Conservation (phyloP, 2,113 vertebrate species). For the Dendropsophus ebraccatus region DNA sequence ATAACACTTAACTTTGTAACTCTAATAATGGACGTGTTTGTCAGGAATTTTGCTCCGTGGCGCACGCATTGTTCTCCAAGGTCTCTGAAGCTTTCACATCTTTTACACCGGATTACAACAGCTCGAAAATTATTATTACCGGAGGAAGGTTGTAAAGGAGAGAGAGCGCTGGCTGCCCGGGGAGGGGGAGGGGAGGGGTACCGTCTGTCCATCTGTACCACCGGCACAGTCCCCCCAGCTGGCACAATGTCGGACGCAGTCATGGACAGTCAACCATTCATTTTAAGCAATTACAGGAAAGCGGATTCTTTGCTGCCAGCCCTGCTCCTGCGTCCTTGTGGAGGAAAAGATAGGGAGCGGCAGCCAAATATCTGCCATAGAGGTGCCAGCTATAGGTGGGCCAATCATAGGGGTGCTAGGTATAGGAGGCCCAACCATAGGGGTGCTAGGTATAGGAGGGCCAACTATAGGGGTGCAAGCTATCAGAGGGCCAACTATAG, state of each 20-base stretch:
- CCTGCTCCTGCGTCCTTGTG: not conserved
- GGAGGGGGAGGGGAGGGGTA: not conserved
- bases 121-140: not conserved
- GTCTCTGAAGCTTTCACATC: not conserved
- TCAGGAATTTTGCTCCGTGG: not conserved
- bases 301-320: not conserved
- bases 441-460: too few relatives aligned
- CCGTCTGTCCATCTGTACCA: not conserved
- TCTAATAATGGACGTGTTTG: not conserved
- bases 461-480: too few relatives aligned
- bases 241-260: not conserved
- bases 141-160: not conserved
- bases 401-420: too few relatives aligned
- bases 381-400: too few relatives aligned
- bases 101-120: constrained; percentile 3
- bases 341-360: not conserved
- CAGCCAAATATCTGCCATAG: not conserved
- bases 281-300: constrained; percentile 1
- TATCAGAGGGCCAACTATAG: too few relatives aligned
- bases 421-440: too few relatives aligned
- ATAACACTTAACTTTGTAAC: constrained; percentile 10
- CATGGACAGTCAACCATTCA: constrained; percentile 22
- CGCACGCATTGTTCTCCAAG: constrained; percentile 27
- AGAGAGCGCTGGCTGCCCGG: not conserved
- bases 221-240: not conserved